Percentiles rank a stretch among this genome's conserved stretches.
Evolutionary conservation across 2,113 vertebrate genomes (phyloP).

Genomic region (Asarcornis scutulata): DNA sequence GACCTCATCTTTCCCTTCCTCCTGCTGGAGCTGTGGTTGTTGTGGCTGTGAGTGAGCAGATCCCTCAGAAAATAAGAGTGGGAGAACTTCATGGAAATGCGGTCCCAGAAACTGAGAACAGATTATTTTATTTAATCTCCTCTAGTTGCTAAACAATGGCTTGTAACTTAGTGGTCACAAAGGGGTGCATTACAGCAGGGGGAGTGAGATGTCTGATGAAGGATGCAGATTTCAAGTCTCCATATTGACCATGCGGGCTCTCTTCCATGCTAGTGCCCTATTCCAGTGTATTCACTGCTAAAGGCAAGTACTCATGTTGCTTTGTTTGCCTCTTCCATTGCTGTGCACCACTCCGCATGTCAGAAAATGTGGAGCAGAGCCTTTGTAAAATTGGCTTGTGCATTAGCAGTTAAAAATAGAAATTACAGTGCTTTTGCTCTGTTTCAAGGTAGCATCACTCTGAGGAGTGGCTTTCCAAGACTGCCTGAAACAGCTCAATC

Average conservation of each 20-base stretch:
- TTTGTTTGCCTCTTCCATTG: not conserved
- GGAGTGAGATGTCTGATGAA: not conserved
- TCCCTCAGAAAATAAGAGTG: not conserved
- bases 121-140: accelerated
- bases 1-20: not conserved
- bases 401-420: not conserved
- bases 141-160: not conserved
- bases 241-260: not conserved
- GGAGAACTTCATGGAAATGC: not conserved
- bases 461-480: not conserved
- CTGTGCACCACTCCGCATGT: accelerated
- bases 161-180: not conserved
- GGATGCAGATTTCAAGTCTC: not conserved
- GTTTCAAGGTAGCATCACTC: not conserved
- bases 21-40: not conserved
- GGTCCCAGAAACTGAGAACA: not conserved
- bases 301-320: accelerated
- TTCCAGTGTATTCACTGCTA: not conserved
- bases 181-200: not conserved
- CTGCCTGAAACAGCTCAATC: constrained; percentile 11
- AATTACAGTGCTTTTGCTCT: not conserved
- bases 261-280: not conserved
- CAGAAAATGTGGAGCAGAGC: not conserved
- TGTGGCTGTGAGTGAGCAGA: not conserved
- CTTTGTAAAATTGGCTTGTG: not conserved